These are phyloP conservation scores for Ivindomyrus marchei DNA, from an alignment of 2,113 vertebrate genomes.

Conservation along the genomic window DNA sequence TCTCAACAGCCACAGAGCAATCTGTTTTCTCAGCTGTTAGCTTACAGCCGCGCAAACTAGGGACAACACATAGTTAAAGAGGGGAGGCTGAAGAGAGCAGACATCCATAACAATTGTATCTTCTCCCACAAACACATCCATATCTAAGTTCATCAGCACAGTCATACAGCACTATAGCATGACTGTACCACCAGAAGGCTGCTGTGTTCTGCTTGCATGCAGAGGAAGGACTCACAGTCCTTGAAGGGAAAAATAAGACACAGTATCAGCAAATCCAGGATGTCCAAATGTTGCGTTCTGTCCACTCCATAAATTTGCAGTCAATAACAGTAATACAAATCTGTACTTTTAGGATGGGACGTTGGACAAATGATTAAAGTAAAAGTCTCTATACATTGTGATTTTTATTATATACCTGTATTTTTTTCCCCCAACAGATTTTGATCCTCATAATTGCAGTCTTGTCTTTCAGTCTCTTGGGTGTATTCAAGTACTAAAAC, in stretches of 20 bases:
- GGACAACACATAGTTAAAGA: not conserved
- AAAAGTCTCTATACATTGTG: not conserved
- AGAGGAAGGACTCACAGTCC: not conserved
- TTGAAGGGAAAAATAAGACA: not conserved
- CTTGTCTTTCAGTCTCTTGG: not conserved
- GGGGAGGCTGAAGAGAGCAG: not conserved
- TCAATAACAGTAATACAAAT: not conserved
- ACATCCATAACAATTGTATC: not conserved
- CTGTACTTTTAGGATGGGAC: not conserved
- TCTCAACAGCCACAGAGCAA: conserved; percentile 11
- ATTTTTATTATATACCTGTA: not conserved
- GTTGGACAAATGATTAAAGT: not conserved
- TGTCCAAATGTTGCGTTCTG: not conserved
- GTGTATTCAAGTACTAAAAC: not conserved
- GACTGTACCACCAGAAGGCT: not conserved
- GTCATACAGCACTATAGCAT: not conserved
- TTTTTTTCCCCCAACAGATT: not conserved
- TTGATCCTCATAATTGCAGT: not conserved
- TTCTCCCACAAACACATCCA: not conserved
- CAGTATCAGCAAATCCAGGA: not conserved
- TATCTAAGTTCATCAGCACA: not conserved
- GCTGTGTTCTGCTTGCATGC: not conserved
- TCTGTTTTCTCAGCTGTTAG: conserved; percentile 14
- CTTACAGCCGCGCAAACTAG: not conserved
- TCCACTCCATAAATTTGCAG: not conserved